Evolutionary conservation across 2,797 vertebrate species (phyloP).

Genomic region (Peromyscus nudipes): DNA sequence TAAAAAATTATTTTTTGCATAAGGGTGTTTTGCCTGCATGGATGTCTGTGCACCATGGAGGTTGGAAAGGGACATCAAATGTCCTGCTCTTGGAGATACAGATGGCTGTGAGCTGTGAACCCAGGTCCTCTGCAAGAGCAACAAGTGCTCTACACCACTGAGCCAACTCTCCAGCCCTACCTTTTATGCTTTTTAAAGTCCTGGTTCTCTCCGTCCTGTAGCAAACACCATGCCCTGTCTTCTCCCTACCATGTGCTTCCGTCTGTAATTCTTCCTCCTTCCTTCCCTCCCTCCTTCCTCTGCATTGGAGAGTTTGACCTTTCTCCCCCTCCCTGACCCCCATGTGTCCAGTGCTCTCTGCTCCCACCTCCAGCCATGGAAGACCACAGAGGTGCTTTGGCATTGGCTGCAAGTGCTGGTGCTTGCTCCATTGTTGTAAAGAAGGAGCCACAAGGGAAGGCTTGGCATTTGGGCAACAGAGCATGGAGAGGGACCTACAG

Average conservation of each 20-base stretch:
- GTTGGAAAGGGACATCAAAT: no score
- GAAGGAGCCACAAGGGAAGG: accelerated
- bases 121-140: not conserved
- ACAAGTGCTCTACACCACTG: not conserved
- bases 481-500: not conserved
- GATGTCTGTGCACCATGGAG: not conserved
- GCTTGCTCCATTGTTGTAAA: not conserved
- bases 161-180: not conserved
- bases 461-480: not conserved
- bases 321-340: not conserved
- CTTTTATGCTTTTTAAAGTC: not conserved
- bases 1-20: not conserved
- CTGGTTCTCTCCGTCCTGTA: not conserved
- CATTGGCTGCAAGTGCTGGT: not conserved
- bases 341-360: not conserved
- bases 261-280: not conserved
- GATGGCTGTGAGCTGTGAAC: not conserved
- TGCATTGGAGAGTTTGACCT: not conserved
- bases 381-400: not conserved
- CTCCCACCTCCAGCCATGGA: not conserved
- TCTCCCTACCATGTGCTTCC: no score
- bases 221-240: not conserved
- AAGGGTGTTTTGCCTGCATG: not conserved
- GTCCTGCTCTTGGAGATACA: not conserved
- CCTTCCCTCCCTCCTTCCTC: not conserved